These are phyloP conservation scores for Synchiropus splendidus DNA, from an alignment of 2,113 vertebrate genomes.

Conservation along the genomic window DNA sequence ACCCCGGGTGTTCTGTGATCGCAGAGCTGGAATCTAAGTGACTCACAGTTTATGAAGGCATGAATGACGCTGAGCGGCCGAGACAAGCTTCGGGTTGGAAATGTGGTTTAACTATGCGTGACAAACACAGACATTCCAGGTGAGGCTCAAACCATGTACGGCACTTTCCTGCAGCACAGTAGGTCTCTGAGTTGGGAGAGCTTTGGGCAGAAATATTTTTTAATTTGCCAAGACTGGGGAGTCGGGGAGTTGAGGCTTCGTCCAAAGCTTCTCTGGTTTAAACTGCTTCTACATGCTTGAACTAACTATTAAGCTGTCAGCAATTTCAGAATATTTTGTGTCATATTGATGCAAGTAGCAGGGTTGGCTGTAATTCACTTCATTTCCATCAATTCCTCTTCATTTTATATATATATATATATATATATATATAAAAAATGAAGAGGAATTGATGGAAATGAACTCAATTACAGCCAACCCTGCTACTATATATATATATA, in stretches of 20 bases:
- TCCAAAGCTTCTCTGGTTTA: no score
- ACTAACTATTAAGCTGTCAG: no score
- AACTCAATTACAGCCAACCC: no score
- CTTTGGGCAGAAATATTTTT: constrained; percentile 16
- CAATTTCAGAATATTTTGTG: no score
- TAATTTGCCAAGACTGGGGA: constrained; percentile 9
- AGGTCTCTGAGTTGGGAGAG: constrained; percentile 8
- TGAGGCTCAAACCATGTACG: constrained; percentile 26
- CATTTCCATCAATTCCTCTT: no score
- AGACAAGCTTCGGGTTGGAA: constrained; percentile 35
- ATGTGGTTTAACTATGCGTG: constrained; percentile 16
- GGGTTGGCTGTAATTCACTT: no score
- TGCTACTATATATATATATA: no score
- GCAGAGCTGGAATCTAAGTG: constrained; percentile 32
- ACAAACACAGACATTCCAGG: constrained; percentile 29
- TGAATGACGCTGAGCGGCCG: constrained; percentile 46
- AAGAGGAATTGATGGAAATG: no score
- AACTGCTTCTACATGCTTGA: no score
- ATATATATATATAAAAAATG: no score
- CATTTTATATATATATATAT: no score
- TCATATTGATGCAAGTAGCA: no score
- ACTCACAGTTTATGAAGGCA: constrained; percentile 38
- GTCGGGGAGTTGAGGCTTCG: neutral
- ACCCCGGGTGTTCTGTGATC: constrained; percentile 74
- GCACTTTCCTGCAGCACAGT: constrained; percentile 18